phyloP scores from a whole-genome alignment of 2,888 invertebrate genomes.

The Lepidochrysops patricia region DNA sequence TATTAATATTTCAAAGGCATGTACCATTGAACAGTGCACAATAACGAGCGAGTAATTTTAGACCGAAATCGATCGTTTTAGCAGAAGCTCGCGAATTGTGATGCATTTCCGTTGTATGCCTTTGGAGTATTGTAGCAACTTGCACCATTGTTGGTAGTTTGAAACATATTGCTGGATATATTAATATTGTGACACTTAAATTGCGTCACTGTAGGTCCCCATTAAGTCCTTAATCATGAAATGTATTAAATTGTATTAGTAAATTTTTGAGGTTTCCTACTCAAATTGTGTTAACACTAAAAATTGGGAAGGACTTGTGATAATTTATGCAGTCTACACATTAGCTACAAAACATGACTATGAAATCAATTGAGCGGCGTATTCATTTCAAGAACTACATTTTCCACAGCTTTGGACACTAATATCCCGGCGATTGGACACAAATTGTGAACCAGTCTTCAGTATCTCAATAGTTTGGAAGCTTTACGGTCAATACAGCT shows the following conservation, averaged over 20 bases:
- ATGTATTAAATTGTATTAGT: no score
- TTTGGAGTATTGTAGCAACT: not conserved
- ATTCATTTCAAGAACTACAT: not conserved
- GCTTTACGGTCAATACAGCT: not conserved
- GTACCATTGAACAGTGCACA: not conserved
- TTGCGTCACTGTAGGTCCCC: no score
- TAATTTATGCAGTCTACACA: no score
- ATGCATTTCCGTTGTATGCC: not conserved
- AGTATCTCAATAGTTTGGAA: constrained; percentile 1
- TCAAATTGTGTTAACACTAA: no score
- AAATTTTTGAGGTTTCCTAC: no score
- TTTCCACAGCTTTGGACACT: not conserved
- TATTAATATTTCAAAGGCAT: not conserved
- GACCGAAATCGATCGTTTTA: not conserved
- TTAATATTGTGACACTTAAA: no score
- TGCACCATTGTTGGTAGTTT: not conserved
- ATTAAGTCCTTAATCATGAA: no score
- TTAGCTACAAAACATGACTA: no score
- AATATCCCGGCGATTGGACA: not conserved
- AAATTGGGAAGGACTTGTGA: no score
- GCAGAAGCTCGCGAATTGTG: not conserved
- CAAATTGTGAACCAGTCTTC: not conserved
- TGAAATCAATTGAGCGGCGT: not conserved
- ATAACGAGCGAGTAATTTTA: not conserved
- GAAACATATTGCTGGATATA: no score